Percentiles rank a stretch among this genome's conserved stretches.
Evolutionary conservation across 2,113 vertebrate genomes (phyloP).

Genomic region (Gallinago media): DNA sequence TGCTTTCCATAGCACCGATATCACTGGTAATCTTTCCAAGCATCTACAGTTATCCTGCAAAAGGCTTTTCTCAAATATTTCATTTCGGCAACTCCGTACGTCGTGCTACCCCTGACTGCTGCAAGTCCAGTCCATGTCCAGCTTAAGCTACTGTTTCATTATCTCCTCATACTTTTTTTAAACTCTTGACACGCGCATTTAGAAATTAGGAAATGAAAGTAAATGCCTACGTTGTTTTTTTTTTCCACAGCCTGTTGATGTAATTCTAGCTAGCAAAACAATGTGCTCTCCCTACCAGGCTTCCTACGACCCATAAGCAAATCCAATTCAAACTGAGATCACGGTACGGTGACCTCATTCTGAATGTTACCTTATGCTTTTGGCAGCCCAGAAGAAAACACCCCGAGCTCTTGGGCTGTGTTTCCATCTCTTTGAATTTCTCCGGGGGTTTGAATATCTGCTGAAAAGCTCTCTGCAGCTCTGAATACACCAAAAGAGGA

Average conservation of each 20-base stretch:
- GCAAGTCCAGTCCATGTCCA: neutral
- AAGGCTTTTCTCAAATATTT: neutral
- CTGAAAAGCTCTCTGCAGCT: constrained; percentile 44
- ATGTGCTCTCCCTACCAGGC: neutral
- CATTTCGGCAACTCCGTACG: neutral
- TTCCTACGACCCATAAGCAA: constrained; percentile 1
- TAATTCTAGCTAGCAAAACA: neutral
- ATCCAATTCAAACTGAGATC: constrained; percentile 33
- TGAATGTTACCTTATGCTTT: constrained; percentile 49
- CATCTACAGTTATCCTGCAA: neutral
- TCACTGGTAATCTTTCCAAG: neutral
- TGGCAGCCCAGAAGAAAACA: constrained; percentile 45
- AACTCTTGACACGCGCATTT: neutral
- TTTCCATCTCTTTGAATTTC: constrained; percentile 60
- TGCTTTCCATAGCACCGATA: neutral
- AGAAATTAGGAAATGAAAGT: neutral
- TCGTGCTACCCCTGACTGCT: neutral
- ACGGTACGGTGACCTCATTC: constrained; percentile 1
- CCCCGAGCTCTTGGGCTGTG: neutral
- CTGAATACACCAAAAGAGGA: constrained; percentile 37
- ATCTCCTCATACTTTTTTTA: neutral
- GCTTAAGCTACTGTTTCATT: neutral
- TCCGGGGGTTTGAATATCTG: constrained; percentile 45
- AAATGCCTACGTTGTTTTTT: neutral
- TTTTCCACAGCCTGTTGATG: neutral